A percentile compares a stretch with the other conserved stretches of the same genome.
Evolutionary conservation across 2,888 invertebrate species (phyloP).

Genomic region (Odontocerum albicorne): DNA sequence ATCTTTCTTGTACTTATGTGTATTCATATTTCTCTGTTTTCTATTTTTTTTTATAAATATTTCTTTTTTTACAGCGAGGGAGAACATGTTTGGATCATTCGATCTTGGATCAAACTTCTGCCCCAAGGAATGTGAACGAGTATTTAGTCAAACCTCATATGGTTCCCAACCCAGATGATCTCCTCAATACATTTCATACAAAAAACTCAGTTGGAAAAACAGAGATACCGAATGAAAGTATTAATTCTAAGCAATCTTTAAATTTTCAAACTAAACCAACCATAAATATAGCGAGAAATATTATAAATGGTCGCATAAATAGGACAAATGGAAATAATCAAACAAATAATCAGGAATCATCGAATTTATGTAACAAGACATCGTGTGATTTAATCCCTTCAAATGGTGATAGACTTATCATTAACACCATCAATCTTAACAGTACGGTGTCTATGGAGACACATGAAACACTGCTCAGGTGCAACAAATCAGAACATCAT

Average conservation of each 20-base stretch:
- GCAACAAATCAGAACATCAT: conserved; percentile 33
- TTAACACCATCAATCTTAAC: conserved; percentile 23
- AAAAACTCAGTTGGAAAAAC: conserved; percentile 4
- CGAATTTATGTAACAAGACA: too few relatives aligned
- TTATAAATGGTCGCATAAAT: conserved; percentile 1
- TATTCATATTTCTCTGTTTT: too few relatives aligned
- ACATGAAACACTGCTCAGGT: conserved; percentile 20
- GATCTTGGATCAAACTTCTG: conserved; percentile 34
- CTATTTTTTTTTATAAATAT: too few relatives aligned
- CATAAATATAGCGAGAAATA: background rate
- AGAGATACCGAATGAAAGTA: background rate
- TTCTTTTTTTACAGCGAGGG: conserved; percentile 29
- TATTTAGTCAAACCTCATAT: conserved; percentile 31
- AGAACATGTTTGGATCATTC: conserved; percentile 36
- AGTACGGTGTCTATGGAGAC: conserved; percentile 29
- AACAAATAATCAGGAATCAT: background rate
- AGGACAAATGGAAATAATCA: conserved; percentile 2
- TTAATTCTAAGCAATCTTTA: background rate
- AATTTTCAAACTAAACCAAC: background rate
- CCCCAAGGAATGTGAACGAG: conserved; percentile 34
- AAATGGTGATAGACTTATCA: conserved; percentile 8
- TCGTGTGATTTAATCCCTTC: background rate
- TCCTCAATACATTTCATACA: conserved; percentile 24
- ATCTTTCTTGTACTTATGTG: too few relatives aligned
- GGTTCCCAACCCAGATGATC: conserved; percentile 12